phyloP scores from a whole-genome alignment of 2,113 vertebrate species.

The Donacobius atricapilla region DNA sequence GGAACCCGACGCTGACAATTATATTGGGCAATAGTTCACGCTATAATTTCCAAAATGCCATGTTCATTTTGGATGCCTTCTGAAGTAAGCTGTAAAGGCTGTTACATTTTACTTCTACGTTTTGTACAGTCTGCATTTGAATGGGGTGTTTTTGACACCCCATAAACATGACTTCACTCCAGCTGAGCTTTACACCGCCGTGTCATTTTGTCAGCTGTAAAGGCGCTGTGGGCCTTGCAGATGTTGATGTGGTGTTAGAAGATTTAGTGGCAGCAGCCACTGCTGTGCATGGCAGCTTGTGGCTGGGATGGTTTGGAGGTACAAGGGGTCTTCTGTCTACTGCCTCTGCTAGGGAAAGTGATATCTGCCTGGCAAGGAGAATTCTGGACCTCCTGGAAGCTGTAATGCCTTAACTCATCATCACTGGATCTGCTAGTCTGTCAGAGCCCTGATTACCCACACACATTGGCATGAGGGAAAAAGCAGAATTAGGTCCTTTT shows the following conservation, averaged over 20 bases:
- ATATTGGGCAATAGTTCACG: not conserved
- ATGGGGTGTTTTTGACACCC: slow-evolving; percentile 9
- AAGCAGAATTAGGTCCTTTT: not conserved
- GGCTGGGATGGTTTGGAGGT: not conserved
- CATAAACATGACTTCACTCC: slow-evolving; percentile 25
- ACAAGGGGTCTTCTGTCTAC: not conserved
- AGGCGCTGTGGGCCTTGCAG: not conserved
- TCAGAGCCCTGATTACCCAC: not conserved
- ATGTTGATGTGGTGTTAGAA: not conserved
- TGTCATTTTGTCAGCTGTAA: not conserved
- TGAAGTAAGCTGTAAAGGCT: slow-evolving; percentile 9
- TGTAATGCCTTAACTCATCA: not conserved
- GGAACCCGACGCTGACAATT: not conserved
- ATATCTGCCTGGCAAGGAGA: not conserved
- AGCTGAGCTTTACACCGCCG: not conserved
- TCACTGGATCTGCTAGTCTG: not conserved
- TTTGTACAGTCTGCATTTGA: slow-evolving; percentile 27
- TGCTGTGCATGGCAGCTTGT: not conserved
- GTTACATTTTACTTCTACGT: slow-evolving; percentile 20
- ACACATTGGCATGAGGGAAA: not conserved
- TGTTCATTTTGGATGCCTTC: not conserved
- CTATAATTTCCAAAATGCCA: slow-evolving; percentile 35
- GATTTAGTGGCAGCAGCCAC: not conserved
- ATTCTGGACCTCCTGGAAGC: not conserved
- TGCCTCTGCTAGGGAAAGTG: not conserved